These are phyloP conservation scores for Corythornis madagascariensis DNA, from an alignment of 2,113 vertebrate species.

Conservation along the genomic window DNA sequence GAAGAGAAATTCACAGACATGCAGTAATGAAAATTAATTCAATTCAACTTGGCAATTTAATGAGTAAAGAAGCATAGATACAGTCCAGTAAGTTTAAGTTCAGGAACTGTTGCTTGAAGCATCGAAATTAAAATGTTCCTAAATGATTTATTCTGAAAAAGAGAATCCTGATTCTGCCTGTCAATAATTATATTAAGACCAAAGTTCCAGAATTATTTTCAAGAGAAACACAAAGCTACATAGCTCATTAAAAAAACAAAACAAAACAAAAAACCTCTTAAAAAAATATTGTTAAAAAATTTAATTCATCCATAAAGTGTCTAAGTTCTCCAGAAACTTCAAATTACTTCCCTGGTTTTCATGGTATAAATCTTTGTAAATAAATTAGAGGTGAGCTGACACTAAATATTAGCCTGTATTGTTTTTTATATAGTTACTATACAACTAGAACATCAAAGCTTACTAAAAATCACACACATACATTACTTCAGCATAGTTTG, in stretches of 20 bases:
- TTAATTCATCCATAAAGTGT: background rate
- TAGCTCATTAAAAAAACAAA: background rate
- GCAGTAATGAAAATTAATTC: background rate
- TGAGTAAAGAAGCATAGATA: background rate
- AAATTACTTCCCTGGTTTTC: background rate
- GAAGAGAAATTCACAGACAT: background rate
- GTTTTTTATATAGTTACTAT: background rate
- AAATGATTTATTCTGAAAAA: background rate
- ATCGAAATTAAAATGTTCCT: background rate
- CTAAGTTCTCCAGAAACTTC: background rate
- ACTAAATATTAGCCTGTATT: background rate
- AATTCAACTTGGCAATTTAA: background rate
- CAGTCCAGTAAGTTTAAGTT: background rate
- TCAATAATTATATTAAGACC: background rate
- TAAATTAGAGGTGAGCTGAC: background rate
- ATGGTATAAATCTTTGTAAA: background rate
- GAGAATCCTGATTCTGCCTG: background rate
- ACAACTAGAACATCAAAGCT: background rate
- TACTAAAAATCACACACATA: background rate
- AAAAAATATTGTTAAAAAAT: background rate
- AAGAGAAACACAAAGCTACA: background rate
- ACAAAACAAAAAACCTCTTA: background rate
- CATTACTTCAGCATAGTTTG: background rate
- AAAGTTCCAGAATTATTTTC: background rate
- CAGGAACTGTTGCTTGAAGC: background rate